A percentile compares a stretch with the other conserved stretches of the same genome.
Conservation (phyloP, 2,888 invertebrate genomes). For the Pammene aurita region DNA sequence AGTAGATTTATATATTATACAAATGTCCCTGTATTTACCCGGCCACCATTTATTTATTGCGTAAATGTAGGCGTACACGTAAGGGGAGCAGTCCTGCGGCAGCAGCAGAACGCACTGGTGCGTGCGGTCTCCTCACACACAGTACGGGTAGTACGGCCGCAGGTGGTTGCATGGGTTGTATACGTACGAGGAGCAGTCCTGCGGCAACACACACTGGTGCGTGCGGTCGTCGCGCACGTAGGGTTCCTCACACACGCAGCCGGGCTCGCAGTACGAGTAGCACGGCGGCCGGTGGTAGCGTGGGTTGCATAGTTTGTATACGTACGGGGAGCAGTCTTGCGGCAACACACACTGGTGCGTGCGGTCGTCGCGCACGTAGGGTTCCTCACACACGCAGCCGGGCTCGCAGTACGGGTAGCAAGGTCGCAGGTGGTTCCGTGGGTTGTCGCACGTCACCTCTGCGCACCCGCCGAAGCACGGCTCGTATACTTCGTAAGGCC, state of each 20-base stretch:
- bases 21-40: too few relatives aligned
- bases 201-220: conserved; percentile 75
- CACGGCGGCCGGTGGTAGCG: conserved; percentile 65
- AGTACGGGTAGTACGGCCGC: too few relatives aligned
- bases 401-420: conserved; percentile 81
- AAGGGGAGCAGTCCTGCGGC: not conserved
- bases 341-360: conserved; percentile 77
- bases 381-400: conserved; percentile 76
- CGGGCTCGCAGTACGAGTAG: conserved; percentile 62
- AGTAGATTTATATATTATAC: too few relatives aligned
- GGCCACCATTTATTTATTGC: not conserved
- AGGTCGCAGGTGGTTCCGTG: conserved; percentile 74
- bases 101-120: not conserved
- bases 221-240: conserved; percentile 77
- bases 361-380: conserved; percentile 75
- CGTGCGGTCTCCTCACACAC: too few relatives aligned
- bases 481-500: conserved; percentile 76
- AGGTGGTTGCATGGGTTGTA: conserved; percentile 44
- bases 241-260: conserved; percentile 58
- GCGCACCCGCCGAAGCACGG: conserved; percentile 78
- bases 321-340: conserved; percentile 76
- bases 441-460: conserved; percentile 78
- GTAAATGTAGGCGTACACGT: not conserved
- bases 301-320: conserved; percentile 46
- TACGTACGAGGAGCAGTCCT: conserved; percentile 76